Conservation (phyloP, 2,113 vertebrate species). For the Istiophorus platypterus region DNA sequence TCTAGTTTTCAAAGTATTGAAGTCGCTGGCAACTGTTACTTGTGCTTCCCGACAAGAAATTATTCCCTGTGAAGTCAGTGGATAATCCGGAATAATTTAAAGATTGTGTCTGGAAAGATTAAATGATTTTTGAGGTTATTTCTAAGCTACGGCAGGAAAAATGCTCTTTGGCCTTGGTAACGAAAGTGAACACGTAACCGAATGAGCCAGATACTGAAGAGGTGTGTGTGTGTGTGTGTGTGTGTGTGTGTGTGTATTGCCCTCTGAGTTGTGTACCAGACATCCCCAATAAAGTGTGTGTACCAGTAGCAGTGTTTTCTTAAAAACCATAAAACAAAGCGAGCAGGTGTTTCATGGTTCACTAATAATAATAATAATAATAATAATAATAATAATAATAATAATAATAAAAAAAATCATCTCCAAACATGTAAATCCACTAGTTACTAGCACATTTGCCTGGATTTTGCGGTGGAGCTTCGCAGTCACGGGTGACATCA, state of each 20-base stretch:
- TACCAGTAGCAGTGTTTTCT: slow-evolving; percentile 19
- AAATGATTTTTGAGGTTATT: too few species aligned
- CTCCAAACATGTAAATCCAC: slow-evolving; percentile 2
- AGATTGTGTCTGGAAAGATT: too few species aligned
- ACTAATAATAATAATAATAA: background rate
- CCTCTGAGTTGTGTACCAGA: slow-evolving; percentile 13
- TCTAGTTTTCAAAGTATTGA: too few species aligned
- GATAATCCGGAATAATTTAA: too few species aligned
- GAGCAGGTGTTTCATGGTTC: slow-evolving; percentile 46
- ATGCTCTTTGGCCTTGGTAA: too few species aligned
- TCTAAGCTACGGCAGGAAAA: background rate
- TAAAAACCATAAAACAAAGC: slow-evolving; percentile 8
- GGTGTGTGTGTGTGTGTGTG: too few species aligned
- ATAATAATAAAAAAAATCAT: background rate
- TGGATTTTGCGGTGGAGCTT: slow-evolving; percentile 17
- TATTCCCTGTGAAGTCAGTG: too few species aligned
- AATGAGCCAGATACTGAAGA: background rate
- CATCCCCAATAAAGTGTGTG: background rate
- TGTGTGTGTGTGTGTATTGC: background rate
- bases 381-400: background rate
- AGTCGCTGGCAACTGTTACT: too few species aligned
- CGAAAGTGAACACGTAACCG: background rate
- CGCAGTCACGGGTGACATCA: background rate
- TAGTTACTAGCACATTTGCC: background rate
- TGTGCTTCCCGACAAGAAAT: too few species aligned